Base-by-base conservation (phyloP, 1,140 invertebrate species). In the Drosophila teissieri region DNA sequence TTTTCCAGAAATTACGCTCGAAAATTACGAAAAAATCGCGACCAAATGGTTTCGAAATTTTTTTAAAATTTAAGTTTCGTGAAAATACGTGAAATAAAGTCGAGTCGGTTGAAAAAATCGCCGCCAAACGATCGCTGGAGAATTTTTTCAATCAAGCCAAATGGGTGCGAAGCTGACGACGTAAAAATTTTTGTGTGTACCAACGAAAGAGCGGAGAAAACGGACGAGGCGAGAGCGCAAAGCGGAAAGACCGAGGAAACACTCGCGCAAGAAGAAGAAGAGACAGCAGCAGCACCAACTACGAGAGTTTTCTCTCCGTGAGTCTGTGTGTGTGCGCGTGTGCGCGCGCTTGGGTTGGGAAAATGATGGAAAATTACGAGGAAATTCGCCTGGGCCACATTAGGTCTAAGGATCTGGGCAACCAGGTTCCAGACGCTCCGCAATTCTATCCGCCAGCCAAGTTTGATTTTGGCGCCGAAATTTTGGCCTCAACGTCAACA, bases 381-480 rank as follows among this genome's bases (percentile, higher is more conserved):
- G 82, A 90, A 48, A 76, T 85, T 37, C 73, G 74, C 73, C 55
- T 90, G 53, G 73, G 62, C 22, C 70, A 78, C 27, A 89, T 83
- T 44, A 85, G 70, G 51, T 56, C 68, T 52, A 86, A 90, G 68
- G 86, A 89, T 57, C 37, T 90, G 27, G 55, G 45, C 36, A 67
- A 77, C 57, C 46, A 72, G 53, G 34, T 85, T 14, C 46, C 46
- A 31, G 52, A 54, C 37, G 34, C 51, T 39, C 17, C 65, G 15
- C 63, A 70, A 10, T 70, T 70, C 15, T 69, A 56, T 37, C 42
- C 64, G 34, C 36, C 62, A 15, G 36, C 70, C 12, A 78, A 78
- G 57, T 89, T 91, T 45, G 73, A 83, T 89, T 91, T 91, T 91
- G 90, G 90, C 90, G 90, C 90, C 88, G 90, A 91, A 91, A 89